Evolutionary conservation across 2,113 vertebrate genomes (phyloP), one percentile per base, ranked within the genome.

Genomic region (Beaufortia kweichowensis): DNA sequence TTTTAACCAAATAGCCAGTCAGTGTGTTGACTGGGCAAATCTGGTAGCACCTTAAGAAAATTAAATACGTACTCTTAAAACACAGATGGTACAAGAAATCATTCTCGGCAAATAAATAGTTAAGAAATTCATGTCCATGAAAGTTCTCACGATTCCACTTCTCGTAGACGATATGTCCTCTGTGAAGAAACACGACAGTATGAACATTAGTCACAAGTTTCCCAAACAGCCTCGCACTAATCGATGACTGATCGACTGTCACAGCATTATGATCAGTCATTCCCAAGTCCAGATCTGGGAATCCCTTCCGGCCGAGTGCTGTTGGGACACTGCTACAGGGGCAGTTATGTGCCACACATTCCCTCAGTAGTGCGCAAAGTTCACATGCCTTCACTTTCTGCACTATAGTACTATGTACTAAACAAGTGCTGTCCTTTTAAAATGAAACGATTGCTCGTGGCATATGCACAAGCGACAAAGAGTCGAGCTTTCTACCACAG

Each of bases 361-460:
- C 21, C 50, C 14, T 53, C 26, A 3, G 6, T 5, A 33, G 31
- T 23, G 55, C 24, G 56, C 59, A 68, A 77, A 59, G 64, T 68
- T 60, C n/a, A 56, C 26, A n/a, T 50, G 19, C 5, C 48, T 23
- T 33, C 2, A 26, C 55, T 39, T 10, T 39, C 9, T 53, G 48
- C 19, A n/a, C 48, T n/a, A n/a, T n/a, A 53, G 21, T 53, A 53
- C 3, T 5, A n/a, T 61, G 23, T 19, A 15, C 23, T 60, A 26
- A 33, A 23, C 14, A 23, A 24, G 2, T 10, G 19, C 31, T 21
- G 41, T 28, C 64, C 1, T 11, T 21, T 84, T 71, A 94, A 57
- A 89, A 93, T 0, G 91, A 87, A 48, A 87, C 89, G 8, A 93
- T 87, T 0, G 91, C 84, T 28, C 89, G 85, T 17, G 90, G 79